These are phyloP conservation scores for Bedellia somnulentella DNA, from an alignment of 2,888 invertebrate genomes.

Conservation along the genomic window DNA sequence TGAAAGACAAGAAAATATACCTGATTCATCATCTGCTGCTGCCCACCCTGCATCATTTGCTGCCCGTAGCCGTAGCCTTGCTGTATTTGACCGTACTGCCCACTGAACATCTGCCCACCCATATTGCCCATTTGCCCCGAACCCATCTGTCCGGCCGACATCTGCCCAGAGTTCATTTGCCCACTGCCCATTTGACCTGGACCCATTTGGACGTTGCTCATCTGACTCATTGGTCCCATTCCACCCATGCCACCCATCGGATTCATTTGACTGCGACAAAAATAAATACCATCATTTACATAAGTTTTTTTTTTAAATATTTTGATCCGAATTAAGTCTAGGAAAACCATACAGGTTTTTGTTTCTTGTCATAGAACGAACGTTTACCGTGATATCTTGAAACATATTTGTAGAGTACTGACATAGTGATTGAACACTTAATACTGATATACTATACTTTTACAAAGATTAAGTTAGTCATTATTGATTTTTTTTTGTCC, in stretches of 20 bases:
- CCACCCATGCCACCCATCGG: conserved; percentile 44
- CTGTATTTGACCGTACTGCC: conserved; percentile 67
- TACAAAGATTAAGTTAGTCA: no score
- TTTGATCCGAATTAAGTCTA: no score
- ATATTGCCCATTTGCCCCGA: conserved; percentile 45
- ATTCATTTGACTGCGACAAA: conserved; percentile 41
- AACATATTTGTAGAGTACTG: no score
- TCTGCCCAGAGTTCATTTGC: conserved; percentile 38
- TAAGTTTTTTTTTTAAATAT: no score
- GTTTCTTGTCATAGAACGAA: no score
- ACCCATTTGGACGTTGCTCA: conserved; percentile 36
- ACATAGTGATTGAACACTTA: no score
- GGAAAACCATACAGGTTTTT: no score
- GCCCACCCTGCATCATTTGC: conserved; percentile 55
- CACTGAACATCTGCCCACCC: conserved; percentile 61
- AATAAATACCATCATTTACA: conserved; percentile 1
- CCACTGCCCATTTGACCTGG: conserved; percentile 31
- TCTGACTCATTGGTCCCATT: conserved; percentile 43
- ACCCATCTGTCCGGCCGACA: conserved; percentile 42
- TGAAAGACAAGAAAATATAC: conserved; percentile 18
- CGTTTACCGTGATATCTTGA: no score
- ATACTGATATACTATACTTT: no score
- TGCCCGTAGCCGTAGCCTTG: conserved; percentile 49
- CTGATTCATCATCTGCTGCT: conserved; percentile 57
- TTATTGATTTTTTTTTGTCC: no score